A percentile compares a stretch with the other conserved stretches of the same genome.
phyloP scores from a whole-genome alignment of 2,888 invertebrate species.

The Himalopsyche japonica region DNA sequence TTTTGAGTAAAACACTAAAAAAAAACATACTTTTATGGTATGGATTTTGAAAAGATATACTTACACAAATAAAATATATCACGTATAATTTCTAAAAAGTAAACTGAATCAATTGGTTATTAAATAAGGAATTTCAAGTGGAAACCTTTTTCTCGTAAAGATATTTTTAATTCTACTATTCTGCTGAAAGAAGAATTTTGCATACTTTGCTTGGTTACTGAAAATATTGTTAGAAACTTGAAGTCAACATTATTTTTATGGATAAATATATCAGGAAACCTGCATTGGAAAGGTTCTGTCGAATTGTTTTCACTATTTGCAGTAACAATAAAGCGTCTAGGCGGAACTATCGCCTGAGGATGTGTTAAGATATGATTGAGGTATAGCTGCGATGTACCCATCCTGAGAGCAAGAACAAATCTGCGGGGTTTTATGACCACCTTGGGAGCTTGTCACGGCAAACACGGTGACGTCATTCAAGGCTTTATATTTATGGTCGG shows the following conservation, averaged over 20 bases:
- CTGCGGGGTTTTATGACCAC: constrained; percentile 18
- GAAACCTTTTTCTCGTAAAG: too few species aligned
- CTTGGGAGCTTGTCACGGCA: constrained; percentile 8
- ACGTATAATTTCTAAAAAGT: too few species aligned
- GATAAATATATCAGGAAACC: neutral
- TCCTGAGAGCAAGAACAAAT: constrained; percentile 20
- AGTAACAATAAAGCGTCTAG: neutral
- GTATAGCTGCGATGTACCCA: neutral
- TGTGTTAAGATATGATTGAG: constrained; percentile 7
- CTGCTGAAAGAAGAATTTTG: too few species aligned
- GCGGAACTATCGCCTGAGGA: neutral
- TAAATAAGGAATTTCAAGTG: too few species aligned
- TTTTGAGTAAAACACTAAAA: too few species aligned
- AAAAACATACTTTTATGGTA: too few species aligned
- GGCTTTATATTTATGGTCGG: constrained; percentile 29
- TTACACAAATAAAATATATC: too few species aligned
- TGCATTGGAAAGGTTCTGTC: neutral
- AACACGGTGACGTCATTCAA: constrained; percentile 20
- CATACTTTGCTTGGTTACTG: too few species aligned
- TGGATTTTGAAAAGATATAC: too few species aligned
- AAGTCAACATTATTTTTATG: neutral
- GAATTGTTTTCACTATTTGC: neutral
- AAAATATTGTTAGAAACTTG: neutral
- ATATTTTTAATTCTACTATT: too few species aligned
- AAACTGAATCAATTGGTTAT: too few species aligned